Evolutionary conservation across 2,888 invertebrate species (phyloP), one percentile per base, ranked within the genome.

Genomic region (Ormyrus nitidulus): DNA sequence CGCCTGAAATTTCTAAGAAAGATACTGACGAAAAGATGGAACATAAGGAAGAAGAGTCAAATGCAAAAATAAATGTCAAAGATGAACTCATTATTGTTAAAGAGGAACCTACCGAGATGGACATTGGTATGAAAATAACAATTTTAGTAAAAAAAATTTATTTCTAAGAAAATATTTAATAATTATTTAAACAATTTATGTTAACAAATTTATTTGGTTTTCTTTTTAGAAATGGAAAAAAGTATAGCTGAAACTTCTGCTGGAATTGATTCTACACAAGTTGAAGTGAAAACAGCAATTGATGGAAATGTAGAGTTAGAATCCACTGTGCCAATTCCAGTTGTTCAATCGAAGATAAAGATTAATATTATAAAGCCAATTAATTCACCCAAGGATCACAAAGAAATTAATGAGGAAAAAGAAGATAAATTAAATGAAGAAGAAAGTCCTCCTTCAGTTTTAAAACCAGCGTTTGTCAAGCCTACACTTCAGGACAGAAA

Each of bases 281-380:
- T 91, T 68, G 93, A 92, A 5, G 92, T 93, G 53, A 92, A 93
- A 68, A 93, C 94, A 51, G 93, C 95, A 0, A 95, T 96, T 83
- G 96, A 96, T 89, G 96, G 96, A 58, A 96, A 96, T 89, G 92
- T 95, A 8, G 95, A 96, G 86, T 90, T 93, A 10, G 93, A 93
- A 61, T 92, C 93, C 75, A 91, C 93, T 2, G 89, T 92, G 7
- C 84, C 91, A 0, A 91, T 92, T 10, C 91, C 92, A 34, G 85
- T 91, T 7, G 86, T 89, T 85, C 81, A 92, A 90, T 87, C 90
- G 10, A 86, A 87, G 88, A 96, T 96, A 83, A 94, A 95, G 87
- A 96, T 96, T 90, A 96, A 96, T 92, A 96, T 96, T 87, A 94
- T 94, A 85, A 96, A 95, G 90, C 92, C 94, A 9, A 88, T 94